Base-by-base conservation (phyloP, 2,113 vertebrate genomes). In the Lepus timidus region DNA sequence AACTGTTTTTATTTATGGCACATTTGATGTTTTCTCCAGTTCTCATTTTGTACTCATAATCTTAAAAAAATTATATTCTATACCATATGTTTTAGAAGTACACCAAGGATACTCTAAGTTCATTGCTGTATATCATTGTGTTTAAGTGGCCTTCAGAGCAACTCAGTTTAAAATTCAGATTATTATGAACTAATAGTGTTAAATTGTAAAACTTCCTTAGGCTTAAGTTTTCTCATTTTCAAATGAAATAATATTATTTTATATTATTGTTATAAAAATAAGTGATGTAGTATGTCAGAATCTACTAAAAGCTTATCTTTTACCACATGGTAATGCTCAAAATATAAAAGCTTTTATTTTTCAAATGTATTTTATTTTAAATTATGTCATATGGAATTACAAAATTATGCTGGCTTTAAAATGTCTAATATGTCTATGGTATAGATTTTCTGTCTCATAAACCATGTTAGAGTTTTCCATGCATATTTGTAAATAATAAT, bases 211-310 rank as follows among this genome's bases (percentile, higher is more conserved):
- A 61, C 13, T 23, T 79, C 31, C 12, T 65, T 33, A 64, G 67
- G 17, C 33, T 9, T 79, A 79, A 94, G 49, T 67, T 89, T 71
- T 84, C n/a, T 94, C n/a, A 89, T n/a, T 76, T 89, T 20, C 11
- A 89, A 97, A 76, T 78, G n/a, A 9, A 68, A 61, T 25, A 12
- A 61, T 80, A 9, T 73, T 90, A 73, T 83, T 92, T 88, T 86
- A 27, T 55, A 88, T 86, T 52, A 16, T 58, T 68, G 0, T 19
- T 95, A 6, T 73, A 85, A 29, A 93, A 93, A 67, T 84, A 82
- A 88, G 22, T 90, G 6, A 83, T 79, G 9, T 13, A 65, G 36
- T 44, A 67, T 68, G 1, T 51, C 29, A 71, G 71, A 94, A 96
- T 2, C 23, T 88, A 25, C 82, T 87, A 27, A 92, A 85, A 51